phyloP scores from a whole-genome alignment of 2,888 invertebrate genomes.

The Catocala sponsa region DNA sequence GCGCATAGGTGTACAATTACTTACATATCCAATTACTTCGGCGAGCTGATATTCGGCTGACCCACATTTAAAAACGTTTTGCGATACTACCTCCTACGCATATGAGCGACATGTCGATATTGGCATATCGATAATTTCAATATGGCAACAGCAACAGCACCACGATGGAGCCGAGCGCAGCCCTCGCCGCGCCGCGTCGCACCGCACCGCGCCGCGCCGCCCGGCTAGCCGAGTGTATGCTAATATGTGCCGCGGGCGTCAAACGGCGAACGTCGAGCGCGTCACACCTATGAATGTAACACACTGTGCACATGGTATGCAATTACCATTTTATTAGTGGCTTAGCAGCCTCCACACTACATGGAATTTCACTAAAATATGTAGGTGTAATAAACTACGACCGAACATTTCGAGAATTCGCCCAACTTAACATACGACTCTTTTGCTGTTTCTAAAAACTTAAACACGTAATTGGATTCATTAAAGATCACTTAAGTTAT shows the following conservation, averaged over 20 bases:
- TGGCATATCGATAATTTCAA: conserved; percentile 68
- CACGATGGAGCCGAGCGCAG: conserved; percentile 30
- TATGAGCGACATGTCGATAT: conserved; percentile 72
- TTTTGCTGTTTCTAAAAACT: conserved; percentile 10
- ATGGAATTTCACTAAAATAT: conserved; percentile 39
- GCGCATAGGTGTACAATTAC: conserved; percentile 77
- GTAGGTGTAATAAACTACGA: conserved; percentile 28
- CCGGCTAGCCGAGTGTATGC: conserved; percentile 57
- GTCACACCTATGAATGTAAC: conserved; percentile 49
- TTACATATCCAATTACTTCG: conserved; percentile 73
- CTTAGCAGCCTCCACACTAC: conserved; percentile 34
- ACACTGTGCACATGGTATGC: conserved; percentile 47
- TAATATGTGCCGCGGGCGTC: conserved; percentile 67
- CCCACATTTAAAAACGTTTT: conserved; percentile 73
- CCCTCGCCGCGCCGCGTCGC: conserved; percentile 11
- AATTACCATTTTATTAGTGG: conserved; percentile 55
- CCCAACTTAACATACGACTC: conserved; percentile 6
- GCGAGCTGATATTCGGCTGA: conserved; percentile 72
- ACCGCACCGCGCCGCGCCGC: conserved; percentile 6
- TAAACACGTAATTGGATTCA: conserved; percentile 15
- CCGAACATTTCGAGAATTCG: conserved; percentile 6
- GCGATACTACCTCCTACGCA: conserved; percentile 76
- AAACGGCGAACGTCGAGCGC: conserved; percentile 37
- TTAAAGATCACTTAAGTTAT: conserved; percentile 15
- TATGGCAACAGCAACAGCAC: conserved; percentile 54